Conservation (phyloP, 2,888 invertebrate genomes). For the Tipula confusa region DNA sequence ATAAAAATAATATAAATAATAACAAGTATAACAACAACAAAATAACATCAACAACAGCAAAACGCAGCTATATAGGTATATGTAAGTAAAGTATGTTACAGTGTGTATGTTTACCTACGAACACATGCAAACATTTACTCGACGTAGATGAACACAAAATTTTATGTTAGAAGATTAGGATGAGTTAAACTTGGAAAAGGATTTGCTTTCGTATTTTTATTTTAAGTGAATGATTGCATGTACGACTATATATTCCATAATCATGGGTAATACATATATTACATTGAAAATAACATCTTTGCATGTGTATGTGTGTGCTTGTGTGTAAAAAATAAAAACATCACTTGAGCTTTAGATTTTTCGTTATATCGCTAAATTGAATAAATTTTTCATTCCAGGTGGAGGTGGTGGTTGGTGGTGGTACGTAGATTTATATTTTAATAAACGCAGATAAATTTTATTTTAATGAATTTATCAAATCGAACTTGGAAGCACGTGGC, state of each 20-base stretch:
- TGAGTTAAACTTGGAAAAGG: neutral
- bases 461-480: slow-evolving; percentile 12
- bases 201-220: neutral
- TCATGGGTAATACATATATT: neutral
- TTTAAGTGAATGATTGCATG: slow-evolving; percentile 16
- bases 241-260: neutral
- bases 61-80: neutral
- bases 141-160: neutral
- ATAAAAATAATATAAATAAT: neutral
- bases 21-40: neutral
- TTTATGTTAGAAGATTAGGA: neutral
- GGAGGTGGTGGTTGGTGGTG: no score
- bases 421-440: slow-evolving; percentile 15
- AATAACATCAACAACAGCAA: neutral
- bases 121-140: neutral
- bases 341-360: neutral
- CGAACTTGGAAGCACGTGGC: neutral
- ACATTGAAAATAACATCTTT: neutral
- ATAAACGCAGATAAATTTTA: neutral
- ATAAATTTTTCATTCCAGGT: neutral
- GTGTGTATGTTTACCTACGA: neutral
- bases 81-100: neutral
- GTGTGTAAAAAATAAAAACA: neutral
- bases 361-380: neutral
- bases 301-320: no score